phyloP scores from a whole-genome alignment of 1,140 invertebrate species.

The Papilio glaucus region DNA sequence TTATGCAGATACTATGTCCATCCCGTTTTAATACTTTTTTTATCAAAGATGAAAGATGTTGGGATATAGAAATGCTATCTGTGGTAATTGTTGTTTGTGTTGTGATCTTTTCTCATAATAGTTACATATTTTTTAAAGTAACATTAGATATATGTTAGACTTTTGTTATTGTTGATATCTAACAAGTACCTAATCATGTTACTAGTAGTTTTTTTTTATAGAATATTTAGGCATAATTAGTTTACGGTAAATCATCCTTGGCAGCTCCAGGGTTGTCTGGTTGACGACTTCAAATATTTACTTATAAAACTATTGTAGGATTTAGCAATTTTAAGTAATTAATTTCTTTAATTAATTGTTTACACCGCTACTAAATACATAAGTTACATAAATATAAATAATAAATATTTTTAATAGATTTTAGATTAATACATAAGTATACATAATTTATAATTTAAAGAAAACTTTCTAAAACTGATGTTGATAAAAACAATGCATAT shows the following conservation, averaged over 20 bases:
- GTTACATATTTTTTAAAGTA: not conserved
- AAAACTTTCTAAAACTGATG: too few species aligned
- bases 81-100: not conserved
- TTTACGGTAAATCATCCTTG: constrained; percentile 3
- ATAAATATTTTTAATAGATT: too few species aligned
- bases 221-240: not conserved
- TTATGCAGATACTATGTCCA: too few species aligned
- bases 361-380: too few species aligned
- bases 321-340: not conserved
- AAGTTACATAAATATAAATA: too few species aligned
- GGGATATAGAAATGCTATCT: not conserved
- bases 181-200: not conserved
- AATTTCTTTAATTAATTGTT: not conserved
- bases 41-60: not conserved
- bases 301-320: too few species aligned
- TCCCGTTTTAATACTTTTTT: too few species aligned
- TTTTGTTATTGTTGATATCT: not conserved
- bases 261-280: not conserved
- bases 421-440: too few species aligned
- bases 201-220: not conserved
- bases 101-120: not conserved
- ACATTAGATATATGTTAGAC: not conserved
- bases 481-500: too few species aligned
- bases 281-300: too few species aligned
- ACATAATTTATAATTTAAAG: too few species aligned